Evolutionary conservation across 2,113 vertebrate species (phyloP).

Genomic region (Pseudopodoces humilis): DNA sequence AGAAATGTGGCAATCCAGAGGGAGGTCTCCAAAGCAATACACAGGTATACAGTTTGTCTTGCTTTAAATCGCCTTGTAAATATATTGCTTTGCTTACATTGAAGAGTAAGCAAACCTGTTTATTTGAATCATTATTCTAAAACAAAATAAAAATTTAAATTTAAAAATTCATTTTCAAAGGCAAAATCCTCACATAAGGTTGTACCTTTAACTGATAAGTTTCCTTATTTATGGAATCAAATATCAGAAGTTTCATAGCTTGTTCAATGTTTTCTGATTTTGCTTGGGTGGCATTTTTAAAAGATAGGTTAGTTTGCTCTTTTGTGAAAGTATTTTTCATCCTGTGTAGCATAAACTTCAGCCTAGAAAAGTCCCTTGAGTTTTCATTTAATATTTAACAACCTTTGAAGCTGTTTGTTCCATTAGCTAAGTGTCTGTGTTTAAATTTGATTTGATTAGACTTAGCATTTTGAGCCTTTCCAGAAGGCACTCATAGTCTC

Average conservation of each 20-base stretch:
- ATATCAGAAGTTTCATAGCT: not conserved
- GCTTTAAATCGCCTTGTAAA: not conserved
- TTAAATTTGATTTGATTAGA: not conserved
- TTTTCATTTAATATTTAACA: not conserved
- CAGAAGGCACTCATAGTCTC: not conserved
- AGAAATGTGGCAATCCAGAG: slow-evolving; percentile 80
- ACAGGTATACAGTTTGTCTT: slow-evolving; percentile 78
- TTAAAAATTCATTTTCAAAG: not conserved
- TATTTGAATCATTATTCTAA: not conserved
- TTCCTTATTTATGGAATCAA: not conserved
- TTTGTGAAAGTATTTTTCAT: not conserved
- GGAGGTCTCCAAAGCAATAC: slow-evolving; percentile 86
- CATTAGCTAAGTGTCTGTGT: not conserved
- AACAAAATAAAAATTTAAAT: not conserved
- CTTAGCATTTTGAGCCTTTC: not conserved
- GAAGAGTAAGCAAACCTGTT: not conserved
- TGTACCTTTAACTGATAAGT: not conserved
- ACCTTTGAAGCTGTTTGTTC: not conserved
- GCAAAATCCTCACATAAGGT: not conserved
- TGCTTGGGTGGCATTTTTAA: not conserved
- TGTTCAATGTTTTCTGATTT: not conserved
- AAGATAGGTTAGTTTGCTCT: not conserved
- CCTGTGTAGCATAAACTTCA: not conserved
- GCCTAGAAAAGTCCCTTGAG: not conserved
- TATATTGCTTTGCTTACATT: not conserved